Conservation (phyloP, 2,888 invertebrate genomes). For the Spilarctia lutea region DNA sequence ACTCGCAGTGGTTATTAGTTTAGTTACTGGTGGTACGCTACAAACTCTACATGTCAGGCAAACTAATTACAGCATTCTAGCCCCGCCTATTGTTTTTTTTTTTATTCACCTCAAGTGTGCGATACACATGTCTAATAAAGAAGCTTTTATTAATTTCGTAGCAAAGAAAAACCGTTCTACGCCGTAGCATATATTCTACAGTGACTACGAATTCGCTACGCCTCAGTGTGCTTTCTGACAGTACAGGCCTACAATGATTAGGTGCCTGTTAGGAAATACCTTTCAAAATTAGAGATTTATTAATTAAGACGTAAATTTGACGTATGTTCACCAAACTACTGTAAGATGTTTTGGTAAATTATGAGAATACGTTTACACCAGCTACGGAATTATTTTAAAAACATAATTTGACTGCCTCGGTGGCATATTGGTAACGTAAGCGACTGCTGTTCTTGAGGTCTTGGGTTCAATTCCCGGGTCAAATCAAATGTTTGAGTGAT, state of each 20-base stretch:
- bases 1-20: background rate
- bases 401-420: too few species aligned
- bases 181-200: slow-evolving; percentile 7
- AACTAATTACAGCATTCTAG: background rate
- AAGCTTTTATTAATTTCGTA: background rate
- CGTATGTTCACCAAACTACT: background rate
- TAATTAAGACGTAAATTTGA: background rate
- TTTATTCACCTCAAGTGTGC: background rate
- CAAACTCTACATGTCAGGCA: background rate
- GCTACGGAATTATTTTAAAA: too few species aligned
- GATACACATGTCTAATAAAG: background rate
- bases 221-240: background rate
- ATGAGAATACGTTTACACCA: background rate
- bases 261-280: background rate
- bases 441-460: too few species aligned
- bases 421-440: too few species aligned
- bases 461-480: too few species aligned
- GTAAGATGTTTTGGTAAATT: background rate
- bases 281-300: background rate
- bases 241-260: background rate
- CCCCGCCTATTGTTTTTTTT: background rate
- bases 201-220: background rate
- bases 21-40: too few species aligned
- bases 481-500: too few species aligned
- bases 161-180: background rate